Base-by-base conservation (phyloP, 2,888 invertebrate species). In the Machimus rusticus region DNA sequence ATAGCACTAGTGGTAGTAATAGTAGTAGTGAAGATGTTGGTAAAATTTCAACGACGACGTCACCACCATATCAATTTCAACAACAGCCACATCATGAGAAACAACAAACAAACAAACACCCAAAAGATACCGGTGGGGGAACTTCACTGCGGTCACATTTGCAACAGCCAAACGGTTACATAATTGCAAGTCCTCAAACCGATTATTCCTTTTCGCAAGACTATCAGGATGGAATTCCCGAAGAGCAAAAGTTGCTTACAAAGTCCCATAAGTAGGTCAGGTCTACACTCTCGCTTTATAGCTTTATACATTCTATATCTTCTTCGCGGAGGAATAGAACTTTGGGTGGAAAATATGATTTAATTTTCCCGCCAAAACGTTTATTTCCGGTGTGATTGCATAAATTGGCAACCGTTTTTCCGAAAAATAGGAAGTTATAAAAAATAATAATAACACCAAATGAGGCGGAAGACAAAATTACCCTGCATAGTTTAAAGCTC, bases 1-100 rank as follows among this genome's bases (percentile, higher is more conserved):
- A 85, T 85, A 85, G 43, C 66, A 82, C 19, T 82, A 82, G 82
- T 37, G 57, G 76, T 55, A 88, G 84, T 88, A 84, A 46, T 34
- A 85, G 84, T 87, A 78, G 55, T 43, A 79, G 66, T 79, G 31
- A 19, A 78, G 78, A 37, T 51, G 34, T 77, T 19, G 46, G 31
- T 51, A 78, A 77, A 57, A 77, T 23, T 39, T n/a, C 37, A 16
- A 55, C 57, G 51, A 77, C 57, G 55, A 55, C 78, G 16, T 78
- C 86, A 78, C 46, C 86, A 86, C 78, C 86, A 86, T 78, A 86
- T 86, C 51, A 77, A 34, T 76, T 51, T 46, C 86, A 74, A 46
- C 23, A 85, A 37, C 66, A 74, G n/a, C 31, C 8, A 66, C 31
- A 66, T 66, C 5, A 66, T 19, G 57, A 85, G 9, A 39, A 86